phyloP scores from a whole-genome alignment of 2,797 vertebrate species.

The Anabas testudineus region DNA sequence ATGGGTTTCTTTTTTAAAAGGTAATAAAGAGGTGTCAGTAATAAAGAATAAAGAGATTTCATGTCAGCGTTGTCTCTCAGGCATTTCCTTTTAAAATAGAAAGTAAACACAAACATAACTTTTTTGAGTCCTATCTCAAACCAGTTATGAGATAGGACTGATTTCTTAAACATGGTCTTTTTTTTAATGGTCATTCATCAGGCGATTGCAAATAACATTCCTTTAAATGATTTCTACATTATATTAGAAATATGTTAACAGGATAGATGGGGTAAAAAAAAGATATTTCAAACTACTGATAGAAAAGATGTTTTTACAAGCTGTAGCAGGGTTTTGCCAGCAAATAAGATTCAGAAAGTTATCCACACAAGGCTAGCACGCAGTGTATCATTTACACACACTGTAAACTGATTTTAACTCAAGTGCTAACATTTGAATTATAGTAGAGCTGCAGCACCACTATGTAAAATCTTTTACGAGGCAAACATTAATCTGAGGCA shows the following conservation, averaged over 20 bases:
- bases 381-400: neutral
- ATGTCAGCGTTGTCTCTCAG: slow-evolving; percentile 32
- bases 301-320: slow-evolving; percentile 7
- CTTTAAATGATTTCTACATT: slow-evolving; percentile 39
- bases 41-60: slow-evolving; percentile 29
- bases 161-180: slow-evolving; percentile 37
- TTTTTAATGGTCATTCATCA: slow-evolving; percentile 38
- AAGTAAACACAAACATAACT: slow-evolving; percentile 23
- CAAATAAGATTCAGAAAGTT: slow-evolving; percentile 3
- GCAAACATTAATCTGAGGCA: neutral
- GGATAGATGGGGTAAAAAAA: slow-evolving; percentile 4
- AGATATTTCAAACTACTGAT: slow-evolving; percentile 9
- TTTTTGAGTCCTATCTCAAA: too few relatives aligned
- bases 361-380: slow-evolving; percentile 1
- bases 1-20: slow-evolving; percentile 75
- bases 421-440: slow-evolving; percentile 3
- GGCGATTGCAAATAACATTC: slow-evolving; percentile 22
- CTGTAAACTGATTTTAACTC: neutral
- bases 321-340: neutral
- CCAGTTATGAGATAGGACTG: slow-evolving; percentile 14
- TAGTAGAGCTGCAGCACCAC: neutral
- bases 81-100: slow-evolving; percentile 21
- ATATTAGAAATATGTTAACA: slow-evolving; percentile 28
- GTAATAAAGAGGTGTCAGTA: slow-evolving; percentile 41
- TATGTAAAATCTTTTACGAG: slow-evolving; percentile 11